Percentiles rank a stretch among this genome's conserved stretches.
These are phyloP conservation scores for Brachirus orientalis DNA, from an alignment of 2,113 vertebrate species.

Conservation along the genomic window DNA sequence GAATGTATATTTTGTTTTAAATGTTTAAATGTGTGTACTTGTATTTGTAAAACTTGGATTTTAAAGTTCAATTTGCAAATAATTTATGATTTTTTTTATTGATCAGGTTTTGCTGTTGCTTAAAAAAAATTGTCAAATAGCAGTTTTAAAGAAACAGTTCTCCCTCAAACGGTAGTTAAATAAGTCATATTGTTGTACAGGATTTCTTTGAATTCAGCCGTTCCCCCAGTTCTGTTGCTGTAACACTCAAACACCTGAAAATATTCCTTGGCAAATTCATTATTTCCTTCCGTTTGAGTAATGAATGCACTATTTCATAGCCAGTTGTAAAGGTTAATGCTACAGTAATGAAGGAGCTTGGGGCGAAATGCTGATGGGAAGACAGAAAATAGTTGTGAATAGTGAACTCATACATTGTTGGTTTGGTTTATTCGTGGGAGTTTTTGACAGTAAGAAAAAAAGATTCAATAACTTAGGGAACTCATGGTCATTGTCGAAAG, in stretches of 20 bases:
- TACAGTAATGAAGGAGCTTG: not conserved
- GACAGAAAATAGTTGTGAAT: not conserved
- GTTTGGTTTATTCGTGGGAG: slow-evolving; percentile 1
- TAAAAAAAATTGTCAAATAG: no score
- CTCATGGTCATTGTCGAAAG: not conserved
- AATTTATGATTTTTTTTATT: no score
- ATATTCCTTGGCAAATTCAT: not conserved
- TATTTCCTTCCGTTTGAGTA: not conserved
- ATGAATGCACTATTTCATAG: not conserved
- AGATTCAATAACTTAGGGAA: not conserved
- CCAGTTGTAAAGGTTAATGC: not conserved
- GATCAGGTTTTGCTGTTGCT: no score
- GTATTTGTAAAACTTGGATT: no score
- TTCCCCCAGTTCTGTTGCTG: no score
- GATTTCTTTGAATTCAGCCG: no score
- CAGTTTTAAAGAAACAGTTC: no score
- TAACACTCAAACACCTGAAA: not conserved
- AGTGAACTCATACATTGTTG: not conserved
- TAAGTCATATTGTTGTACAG: no score
- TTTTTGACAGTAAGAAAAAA: not conserved
- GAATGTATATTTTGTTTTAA: no score
- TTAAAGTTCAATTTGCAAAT: no score
- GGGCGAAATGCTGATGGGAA: not conserved
- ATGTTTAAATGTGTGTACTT: no score
- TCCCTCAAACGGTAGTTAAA: no score